Conservation (phyloP, 1,140 invertebrate genomes). For the Ladona fulva region DNA sequence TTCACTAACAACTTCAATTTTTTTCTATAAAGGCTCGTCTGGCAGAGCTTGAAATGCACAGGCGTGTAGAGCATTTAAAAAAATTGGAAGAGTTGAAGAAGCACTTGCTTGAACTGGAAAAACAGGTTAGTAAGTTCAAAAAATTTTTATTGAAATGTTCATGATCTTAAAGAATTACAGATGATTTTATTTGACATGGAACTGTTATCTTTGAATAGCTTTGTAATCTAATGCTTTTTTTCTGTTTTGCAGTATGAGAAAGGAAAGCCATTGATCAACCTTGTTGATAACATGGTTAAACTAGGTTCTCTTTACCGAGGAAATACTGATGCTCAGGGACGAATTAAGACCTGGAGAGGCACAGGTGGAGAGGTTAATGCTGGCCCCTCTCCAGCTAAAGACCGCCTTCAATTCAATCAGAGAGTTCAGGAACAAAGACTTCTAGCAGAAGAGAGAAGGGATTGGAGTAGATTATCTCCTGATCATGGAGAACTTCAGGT, state of each 20-base stretch:
- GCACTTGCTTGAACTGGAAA: slow-evolving; percentile 70
- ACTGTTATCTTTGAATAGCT: neutral
- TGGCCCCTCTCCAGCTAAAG: slow-evolving; percentile 45
- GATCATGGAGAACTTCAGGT: slow-evolving; percentile 64
- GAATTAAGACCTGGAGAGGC: neutral
- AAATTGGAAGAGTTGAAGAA: slow-evolving; percentile 69
- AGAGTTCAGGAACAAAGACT: slow-evolving; percentile 70
- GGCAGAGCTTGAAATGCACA: slow-evolving; percentile 53
- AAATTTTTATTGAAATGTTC: too few relatives aligned
- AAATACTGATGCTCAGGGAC: neutral
- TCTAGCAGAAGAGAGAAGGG: slow-evolving; percentile 56
- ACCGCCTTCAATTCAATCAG: slow-evolving; percentile 76
- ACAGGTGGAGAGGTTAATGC: neutral
- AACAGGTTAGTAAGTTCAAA: too few relatives aligned
- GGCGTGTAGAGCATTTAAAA: slow-evolving; percentile 64
- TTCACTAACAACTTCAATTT: slow-evolving; percentile 21
- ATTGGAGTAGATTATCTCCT: slow-evolving; percentile 59
- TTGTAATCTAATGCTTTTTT: neutral
- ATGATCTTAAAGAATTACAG: too few relatives aligned
- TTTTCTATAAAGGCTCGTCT: slow-evolving; percentile 51
- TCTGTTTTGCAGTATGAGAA: slow-evolving; percentile 61
- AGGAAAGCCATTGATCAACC: slow-evolving; percentile 79
- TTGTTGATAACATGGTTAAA: slow-evolving; percentile 94
- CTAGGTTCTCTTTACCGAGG: slow-evolving; percentile 72
- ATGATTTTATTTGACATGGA: neutral